Conservation (phyloP, 2,888 invertebrate species). For the Tachina lurida region DNA sequence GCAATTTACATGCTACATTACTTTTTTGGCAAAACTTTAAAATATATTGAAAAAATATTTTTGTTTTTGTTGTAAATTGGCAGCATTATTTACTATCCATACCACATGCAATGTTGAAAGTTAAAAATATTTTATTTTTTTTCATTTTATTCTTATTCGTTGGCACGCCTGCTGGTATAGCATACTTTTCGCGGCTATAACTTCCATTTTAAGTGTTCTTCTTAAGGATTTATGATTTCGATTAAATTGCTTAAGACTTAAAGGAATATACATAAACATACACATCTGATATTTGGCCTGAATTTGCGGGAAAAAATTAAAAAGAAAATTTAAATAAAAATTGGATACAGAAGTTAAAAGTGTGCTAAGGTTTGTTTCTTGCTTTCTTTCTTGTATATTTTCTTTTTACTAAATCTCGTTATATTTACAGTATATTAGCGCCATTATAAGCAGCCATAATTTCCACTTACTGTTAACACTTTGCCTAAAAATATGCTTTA, state of each 20-base stretch:
- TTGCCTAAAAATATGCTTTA: conserved; percentile 47
- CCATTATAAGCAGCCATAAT: conserved; percentile 33
- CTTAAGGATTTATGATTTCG: conserved; percentile 80
- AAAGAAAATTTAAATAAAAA: background rate
- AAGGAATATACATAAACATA: background rate
- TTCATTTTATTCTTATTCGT: conserved; percentile 35
- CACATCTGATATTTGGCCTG: background rate
- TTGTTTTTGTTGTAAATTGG: background rate
- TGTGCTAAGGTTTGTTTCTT: background rate
- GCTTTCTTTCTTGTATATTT: conserved; percentile 9
- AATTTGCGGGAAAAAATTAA: too few relatives aligned
- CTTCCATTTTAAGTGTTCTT: conserved; percentile 76
- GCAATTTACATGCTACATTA: conserved; percentile 50
- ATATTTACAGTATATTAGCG: conserved; percentile 27
- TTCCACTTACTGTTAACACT: background rate
- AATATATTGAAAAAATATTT: background rate
- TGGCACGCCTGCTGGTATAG: conserved; percentile 58
- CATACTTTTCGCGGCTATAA: conserved; percentile 68
- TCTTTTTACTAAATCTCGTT: background rate
- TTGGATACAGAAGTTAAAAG: background rate
- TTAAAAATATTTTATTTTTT: background rate
- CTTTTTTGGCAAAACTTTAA: conserved; percentile 25
- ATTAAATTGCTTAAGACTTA: conserved; percentile 76
- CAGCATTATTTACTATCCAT: background rate
- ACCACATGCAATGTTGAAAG: background rate